A percentile compares a stretch with the other conserved stretches of the same genome.
Conservation (phyloP, 1,140 invertebrate species). For the Tetramorium alpestre region DNA sequence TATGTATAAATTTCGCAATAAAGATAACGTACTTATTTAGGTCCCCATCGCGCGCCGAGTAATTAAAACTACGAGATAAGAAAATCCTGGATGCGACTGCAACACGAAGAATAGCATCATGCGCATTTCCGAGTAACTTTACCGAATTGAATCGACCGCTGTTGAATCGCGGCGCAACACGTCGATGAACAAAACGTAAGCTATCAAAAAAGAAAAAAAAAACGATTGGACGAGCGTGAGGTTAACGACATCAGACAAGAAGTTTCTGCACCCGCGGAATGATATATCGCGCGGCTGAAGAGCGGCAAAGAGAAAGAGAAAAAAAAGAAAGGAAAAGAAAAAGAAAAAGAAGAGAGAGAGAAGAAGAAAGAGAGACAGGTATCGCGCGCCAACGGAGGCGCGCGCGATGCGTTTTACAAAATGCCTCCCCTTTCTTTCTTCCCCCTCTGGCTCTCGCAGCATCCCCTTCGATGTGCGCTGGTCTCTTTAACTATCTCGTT, state of each 20-base stretch:
- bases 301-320: background rate
- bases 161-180: constrained; percentile 10
- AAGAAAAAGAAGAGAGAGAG: background rate
- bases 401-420: constrained; percentile 57
- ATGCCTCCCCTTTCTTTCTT: constrained; percentile 44
- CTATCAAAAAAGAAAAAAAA: constrained; percentile 34
- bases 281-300: constrained; percentile 21
- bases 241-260: constrained; percentile 56
- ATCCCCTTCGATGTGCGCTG: constrained; percentile 20
- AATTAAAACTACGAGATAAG: constrained; percentile 30
- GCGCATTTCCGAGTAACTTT: constrained; percentile 6
- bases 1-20: constrained; percentile 6
- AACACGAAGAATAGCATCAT: background rate
- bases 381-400: constrained; percentile 6
- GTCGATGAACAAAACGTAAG: background rate
- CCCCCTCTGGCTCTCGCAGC: constrained; percentile 1
- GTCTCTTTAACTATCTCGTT: constrained; percentile 61
- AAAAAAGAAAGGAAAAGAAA: background rate
- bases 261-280: constrained; percentile 42
- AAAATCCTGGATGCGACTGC: background rate
- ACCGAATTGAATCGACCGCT: constrained; percentile 14
- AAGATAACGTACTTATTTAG: constrained; percentile 31
- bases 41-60: background rate
- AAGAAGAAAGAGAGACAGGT: constrained; percentile 7
- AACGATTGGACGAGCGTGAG: constrained; percentile 11